These are phyloP conservation scores for Vidua chalybeata DNA, from an alignment of 2,113 vertebrate species.

Conservation along the genomic window DNA sequence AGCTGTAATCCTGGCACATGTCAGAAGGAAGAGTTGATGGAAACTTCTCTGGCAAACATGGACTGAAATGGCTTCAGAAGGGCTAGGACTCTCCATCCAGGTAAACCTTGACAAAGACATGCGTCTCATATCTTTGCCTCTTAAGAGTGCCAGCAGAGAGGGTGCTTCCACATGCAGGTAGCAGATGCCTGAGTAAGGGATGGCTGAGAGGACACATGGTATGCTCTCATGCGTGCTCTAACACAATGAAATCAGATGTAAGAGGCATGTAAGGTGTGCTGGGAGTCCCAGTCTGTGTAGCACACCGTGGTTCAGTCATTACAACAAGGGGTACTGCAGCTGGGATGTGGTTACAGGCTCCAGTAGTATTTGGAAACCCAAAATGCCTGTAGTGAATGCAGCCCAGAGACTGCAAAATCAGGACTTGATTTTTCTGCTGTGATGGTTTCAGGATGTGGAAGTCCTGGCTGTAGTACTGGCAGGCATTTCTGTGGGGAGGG, in stretches of 20 bases:
- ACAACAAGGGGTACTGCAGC: neutral
- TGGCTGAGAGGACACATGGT: neutral
- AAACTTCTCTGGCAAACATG: neutral
- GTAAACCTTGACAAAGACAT: neutral
- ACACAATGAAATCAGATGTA: neutral
- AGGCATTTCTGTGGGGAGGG: neutral
- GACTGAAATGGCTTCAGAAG: neutral
- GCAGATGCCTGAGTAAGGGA: neutral
- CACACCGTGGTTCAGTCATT: neutral
- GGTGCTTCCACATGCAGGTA: neutral
- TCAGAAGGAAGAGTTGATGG: neutral
- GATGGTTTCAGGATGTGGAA: neutral
- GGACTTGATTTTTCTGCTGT: neutral
- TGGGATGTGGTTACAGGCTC: neutral
- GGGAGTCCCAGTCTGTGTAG: neutral
- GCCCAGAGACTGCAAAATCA: neutral
- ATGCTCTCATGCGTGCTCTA: neutral
- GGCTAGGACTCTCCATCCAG: neutral
- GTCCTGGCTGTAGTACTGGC: neutral
- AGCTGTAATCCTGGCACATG: neutral
- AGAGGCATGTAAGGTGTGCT: neutral
- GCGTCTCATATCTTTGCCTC: neutral
- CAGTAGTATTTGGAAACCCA: neutral
- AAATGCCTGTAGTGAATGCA: neutral
- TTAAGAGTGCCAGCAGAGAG: neutral